Conservation (phyloP, 2,888 invertebrate species). For the Fragum whitleyi region DNA sequence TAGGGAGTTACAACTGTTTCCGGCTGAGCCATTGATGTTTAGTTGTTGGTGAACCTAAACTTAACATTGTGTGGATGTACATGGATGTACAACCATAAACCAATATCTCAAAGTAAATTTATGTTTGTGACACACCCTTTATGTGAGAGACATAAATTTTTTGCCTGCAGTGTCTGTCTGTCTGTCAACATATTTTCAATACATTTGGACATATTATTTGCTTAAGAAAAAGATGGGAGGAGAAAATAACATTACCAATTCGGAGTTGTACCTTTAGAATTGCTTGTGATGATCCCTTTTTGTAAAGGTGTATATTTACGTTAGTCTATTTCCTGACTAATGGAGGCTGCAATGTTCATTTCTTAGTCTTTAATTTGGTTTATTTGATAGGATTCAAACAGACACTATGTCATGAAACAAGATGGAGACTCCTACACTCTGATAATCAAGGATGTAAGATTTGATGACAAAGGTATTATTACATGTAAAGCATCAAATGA, state of each 20-base stretch:
- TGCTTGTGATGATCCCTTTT: too few relatives aligned
- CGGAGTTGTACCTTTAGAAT: too few relatives aligned
- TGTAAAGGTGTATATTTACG: too few relatives aligned
- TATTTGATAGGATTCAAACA: slow-evolving; percentile 75
- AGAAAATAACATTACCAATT: too few relatives aligned
- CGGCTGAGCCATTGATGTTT: slow-evolving; percentile 40
- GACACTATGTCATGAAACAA: slow-evolving; percentile 67
- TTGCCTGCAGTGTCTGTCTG: background rate
- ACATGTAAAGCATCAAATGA: slow-evolving; percentile 79
- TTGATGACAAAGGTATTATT: slow-evolving; percentile 78
- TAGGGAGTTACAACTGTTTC: too few relatives aligned
- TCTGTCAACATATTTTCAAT: background rate
- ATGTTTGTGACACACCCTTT: too few relatives aligned
- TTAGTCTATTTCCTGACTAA: too few relatives aligned
- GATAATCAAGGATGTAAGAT: slow-evolving; percentile 89
- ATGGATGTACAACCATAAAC: slow-evolving; percentile 82
- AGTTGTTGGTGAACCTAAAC: slow-evolving; percentile 82
- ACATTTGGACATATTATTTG: too few relatives aligned
- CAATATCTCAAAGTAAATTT: slow-evolving; percentile 62
- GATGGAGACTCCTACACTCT: slow-evolving; percentile 87
- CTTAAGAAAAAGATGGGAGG: too few relatives aligned
- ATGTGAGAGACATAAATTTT: too few relatives aligned
- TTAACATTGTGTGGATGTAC: slow-evolving; percentile 78
- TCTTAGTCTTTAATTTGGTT: too few relatives aligned
- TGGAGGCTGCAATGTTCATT: too few relatives aligned